These are phyloP conservation scores for Pogonomyrmex barbatus DNA, from an alignment of 1,140 invertebrate species.

Conservation along the genomic window DNA sequence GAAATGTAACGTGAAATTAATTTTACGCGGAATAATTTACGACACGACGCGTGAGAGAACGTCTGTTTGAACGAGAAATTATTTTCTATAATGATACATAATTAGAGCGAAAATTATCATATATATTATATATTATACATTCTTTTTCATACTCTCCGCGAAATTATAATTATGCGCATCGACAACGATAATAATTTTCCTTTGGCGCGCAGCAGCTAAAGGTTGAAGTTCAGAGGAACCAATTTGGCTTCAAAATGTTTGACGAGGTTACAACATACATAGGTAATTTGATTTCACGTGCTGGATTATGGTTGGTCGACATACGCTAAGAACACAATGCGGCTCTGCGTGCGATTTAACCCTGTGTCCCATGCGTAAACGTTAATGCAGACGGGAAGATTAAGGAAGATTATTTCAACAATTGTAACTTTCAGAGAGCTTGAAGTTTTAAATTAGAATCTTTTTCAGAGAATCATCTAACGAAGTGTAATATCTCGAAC, in stretches of 20 bases:
- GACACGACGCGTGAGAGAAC: neutral
- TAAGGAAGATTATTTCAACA: constrained; percentile 21
- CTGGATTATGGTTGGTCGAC: constrained; percentile 17
- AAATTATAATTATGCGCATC: constrained; percentile 6
- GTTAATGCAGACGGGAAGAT: neutral
- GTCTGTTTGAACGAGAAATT: neutral
- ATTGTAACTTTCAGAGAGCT: neutral
- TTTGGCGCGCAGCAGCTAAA: neutral
- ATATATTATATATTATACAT: neutral
- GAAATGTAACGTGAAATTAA: neutral
- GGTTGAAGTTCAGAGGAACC: constrained; percentile 32
- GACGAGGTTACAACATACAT: constrained; percentile 29
- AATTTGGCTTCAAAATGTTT: constrained; percentile 44
- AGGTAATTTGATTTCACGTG: constrained; percentile 42
- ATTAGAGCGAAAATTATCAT: neutral
- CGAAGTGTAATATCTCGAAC: neutral
- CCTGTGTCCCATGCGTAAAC: neutral
- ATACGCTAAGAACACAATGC: constrained; percentile 42
- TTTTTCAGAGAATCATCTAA: neutral
- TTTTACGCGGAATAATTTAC: neutral
- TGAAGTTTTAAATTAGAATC: neutral
- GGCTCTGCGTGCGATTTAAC: constrained; percentile 19
- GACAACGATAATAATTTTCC: constrained; percentile 34
- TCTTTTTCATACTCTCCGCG: neutral
- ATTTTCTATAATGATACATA: neutral